phyloP scores from a whole-genome alignment of 2,797 vertebrate genomes.

The Hoplostethus atlanticus region DNA sequence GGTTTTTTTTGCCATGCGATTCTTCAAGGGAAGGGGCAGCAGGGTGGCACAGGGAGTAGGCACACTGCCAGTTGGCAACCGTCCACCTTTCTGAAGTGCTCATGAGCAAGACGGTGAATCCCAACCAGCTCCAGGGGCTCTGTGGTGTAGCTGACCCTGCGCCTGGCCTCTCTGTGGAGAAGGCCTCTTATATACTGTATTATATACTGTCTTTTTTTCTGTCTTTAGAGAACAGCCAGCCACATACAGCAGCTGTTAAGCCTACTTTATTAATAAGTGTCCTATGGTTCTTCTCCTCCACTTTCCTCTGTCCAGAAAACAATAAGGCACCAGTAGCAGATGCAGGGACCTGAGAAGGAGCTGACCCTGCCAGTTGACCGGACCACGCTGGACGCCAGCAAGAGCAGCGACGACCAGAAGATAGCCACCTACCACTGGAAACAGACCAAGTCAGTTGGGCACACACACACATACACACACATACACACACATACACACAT shows the following conservation, averaged over 20 bases:
- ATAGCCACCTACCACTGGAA: slow-evolving; percentile 93
- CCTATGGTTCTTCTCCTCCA: not conserved
- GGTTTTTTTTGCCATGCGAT: too few species aligned
- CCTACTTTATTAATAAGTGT: not conserved
- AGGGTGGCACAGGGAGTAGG: too few species aligned
- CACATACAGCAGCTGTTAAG: not conserved
- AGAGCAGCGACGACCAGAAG: slow-evolving; percentile 96
- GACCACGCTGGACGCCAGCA: slow-evolving; percentile 95
- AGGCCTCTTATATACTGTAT: too few species aligned
- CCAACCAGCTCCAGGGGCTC: too few species aligned
- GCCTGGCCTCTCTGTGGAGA: too few species aligned
- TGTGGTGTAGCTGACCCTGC: too few species aligned
- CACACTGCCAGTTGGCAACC: too few species aligned
- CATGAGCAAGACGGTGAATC: too few species aligned
- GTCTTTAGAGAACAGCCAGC: too few species aligned
- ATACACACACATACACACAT: not conserved
- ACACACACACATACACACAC: not conserved
- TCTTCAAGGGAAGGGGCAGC: too few species aligned
- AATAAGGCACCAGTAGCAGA: slow-evolving; percentile 95
- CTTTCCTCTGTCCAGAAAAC: slow-evolving; percentile 87
- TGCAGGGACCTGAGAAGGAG: slow-evolving; percentile 96
- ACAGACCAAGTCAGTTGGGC: slow-evolving; percentile 87
- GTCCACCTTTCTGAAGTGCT: too few species aligned
- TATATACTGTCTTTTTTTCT: too few species aligned
- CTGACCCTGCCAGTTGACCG: slow-evolving; percentile 94